Evolutionary conservation across 2,113 vertebrate species (phyloP).

Genomic region (Promerops cafer): DNA sequence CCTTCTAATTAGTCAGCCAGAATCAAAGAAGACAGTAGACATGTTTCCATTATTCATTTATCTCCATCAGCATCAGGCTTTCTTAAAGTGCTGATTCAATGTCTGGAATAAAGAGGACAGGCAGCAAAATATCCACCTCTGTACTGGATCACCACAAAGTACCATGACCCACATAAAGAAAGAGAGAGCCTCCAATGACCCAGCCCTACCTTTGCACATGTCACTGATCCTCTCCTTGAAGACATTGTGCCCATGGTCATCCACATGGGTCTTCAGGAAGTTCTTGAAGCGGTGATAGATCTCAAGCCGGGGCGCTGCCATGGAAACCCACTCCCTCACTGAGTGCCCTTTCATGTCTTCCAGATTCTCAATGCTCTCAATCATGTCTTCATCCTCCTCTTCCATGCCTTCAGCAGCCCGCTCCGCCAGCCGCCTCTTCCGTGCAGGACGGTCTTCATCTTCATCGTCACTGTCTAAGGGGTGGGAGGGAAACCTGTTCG

Average conservation of each 20-base stretch:
- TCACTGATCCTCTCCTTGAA: constrained; percentile 98
- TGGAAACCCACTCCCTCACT: constrained; percentile 95
- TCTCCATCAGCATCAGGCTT: neutral
- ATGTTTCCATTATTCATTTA: constrained; percentile 14
- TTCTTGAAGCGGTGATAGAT: constrained; percentile 99
- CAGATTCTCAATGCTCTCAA: constrained; percentile 97
- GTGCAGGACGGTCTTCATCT: constrained; percentile 85
- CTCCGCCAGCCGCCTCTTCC: constrained; percentile 84
- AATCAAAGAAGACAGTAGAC: neutral
- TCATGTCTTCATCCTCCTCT: constrained; percentile 93
- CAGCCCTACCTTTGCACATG: constrained; percentile 92
- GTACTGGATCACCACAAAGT: neutral
- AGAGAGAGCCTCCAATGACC: neutral
- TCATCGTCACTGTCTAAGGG: constrained; percentile 90
- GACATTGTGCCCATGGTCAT: constrained; percentile 92
- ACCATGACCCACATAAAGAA: neutral
- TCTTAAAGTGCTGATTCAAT: neutral
- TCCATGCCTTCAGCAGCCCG: constrained; percentile 81
- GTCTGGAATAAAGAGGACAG: neutral
- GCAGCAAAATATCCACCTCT: neutral
- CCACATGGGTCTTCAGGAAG: constrained; percentile 94
- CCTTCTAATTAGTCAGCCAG: constrained; percentile 46
- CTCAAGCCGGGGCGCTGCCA: constrained; percentile 91
- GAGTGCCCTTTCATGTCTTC: constrained; percentile 98
- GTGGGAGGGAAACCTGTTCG: neutral